Conservation (phyloP, 2,113 vertebrate species). For the Cyprinodon brontotheroides region DNA sequence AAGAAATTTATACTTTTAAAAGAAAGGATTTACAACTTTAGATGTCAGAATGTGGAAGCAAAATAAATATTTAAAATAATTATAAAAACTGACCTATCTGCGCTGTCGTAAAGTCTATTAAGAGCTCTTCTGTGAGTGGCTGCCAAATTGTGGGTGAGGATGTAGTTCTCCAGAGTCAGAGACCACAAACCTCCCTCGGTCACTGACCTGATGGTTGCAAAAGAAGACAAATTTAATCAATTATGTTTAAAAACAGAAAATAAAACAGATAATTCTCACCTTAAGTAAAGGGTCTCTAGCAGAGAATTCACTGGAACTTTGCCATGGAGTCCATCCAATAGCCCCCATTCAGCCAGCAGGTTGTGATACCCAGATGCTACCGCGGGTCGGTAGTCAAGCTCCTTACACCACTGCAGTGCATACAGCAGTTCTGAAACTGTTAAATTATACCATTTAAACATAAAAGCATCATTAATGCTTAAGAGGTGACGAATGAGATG, state of each 20-base stretch:
- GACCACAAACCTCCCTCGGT: constrained; percentile 89
- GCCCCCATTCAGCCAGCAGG: constrained; percentile 81
- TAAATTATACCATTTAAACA: constrained; percentile 5
- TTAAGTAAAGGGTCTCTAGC: constrained; percentile 83
- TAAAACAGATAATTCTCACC: constrained; percentile 70
- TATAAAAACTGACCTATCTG: constrained; percentile 81
- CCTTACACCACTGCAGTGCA: constrained; percentile 92
- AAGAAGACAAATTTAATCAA: background rate
- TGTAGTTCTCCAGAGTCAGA: constrained; percentile 85
- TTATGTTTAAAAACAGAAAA: background rate
- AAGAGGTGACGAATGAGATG: background rate
- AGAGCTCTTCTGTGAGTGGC: constrained; percentile 69
- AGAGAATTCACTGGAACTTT: constrained; percentile 68
- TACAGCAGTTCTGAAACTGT: constrained; percentile 91
- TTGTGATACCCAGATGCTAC: constrained; percentile 79
- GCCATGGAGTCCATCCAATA: constrained; percentile 75
- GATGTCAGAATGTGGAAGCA: background rate
- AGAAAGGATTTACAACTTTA: background rate
- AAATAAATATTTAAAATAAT: background rate
- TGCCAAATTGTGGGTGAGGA: constrained; percentile 62
- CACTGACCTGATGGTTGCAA: constrained; percentile 80
- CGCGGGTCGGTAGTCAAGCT: constrained; percentile 79
- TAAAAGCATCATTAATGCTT: background rate
- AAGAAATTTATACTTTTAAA: constrained; percentile 9
- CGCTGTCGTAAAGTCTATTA: constrained; percentile 79